A percentile compares a stretch with the other conserved stretches of the same genome.
phyloP scores from a whole-genome alignment of 1,140 invertebrate genomes.

The Drosophila auraria region DNA sequence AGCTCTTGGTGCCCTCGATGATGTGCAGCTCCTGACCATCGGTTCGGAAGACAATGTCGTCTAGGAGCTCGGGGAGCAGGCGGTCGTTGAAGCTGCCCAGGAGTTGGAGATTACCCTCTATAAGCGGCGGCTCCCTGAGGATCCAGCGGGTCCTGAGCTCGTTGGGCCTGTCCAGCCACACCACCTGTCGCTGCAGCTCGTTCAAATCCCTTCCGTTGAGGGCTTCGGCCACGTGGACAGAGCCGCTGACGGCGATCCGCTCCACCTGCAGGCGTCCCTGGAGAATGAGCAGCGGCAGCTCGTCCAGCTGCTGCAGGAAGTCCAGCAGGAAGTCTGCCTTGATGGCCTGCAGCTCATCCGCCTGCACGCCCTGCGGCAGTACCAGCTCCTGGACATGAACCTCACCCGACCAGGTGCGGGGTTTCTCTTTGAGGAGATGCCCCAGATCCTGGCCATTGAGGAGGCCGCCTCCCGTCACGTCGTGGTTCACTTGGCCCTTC shows the following conservation, averaged over 20 bases:
- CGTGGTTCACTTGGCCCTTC: conserved; percentile 42
- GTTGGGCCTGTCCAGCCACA: conserved; percentile 76
- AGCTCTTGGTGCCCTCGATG: conserved; percentile 71
- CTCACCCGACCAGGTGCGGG: conserved; percentile 23
- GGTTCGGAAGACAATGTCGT: conserved; percentile 64
- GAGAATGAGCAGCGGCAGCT: conserved; percentile 71
- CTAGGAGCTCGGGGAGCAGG: conserved; percentile 57
- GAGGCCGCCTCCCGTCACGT: conserved; percentile 48
- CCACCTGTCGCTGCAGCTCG: conserved; percentile 62
- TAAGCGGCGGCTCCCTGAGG: conserved; percentile 42
- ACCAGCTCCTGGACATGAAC: conserved; percentile 71
- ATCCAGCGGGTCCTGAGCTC: conserved; percentile 57
- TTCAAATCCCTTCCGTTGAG: conserved; percentile 51
- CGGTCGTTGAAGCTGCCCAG: conserved; percentile 63
- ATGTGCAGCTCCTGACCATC: conserved; percentile 21
- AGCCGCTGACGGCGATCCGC: conserved; percentile 60
- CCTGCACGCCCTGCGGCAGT: conserved; percentile 55
- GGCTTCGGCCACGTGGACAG: conserved; percentile 36
- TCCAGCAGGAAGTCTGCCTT: conserved; percentile 46
- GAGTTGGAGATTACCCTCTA: conserved; percentile 54
- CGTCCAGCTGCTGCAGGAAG: conserved; percentile 70
- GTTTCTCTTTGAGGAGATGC: conserved; percentile 9
- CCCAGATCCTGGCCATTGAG: conserved; percentile 47
- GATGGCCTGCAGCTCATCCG: conserved; percentile 55
- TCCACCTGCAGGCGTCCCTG: conserved; percentile 73